Conservation (phyloP, 2,113 vertebrate genomes). For the Dromas ardeola region DNA sequence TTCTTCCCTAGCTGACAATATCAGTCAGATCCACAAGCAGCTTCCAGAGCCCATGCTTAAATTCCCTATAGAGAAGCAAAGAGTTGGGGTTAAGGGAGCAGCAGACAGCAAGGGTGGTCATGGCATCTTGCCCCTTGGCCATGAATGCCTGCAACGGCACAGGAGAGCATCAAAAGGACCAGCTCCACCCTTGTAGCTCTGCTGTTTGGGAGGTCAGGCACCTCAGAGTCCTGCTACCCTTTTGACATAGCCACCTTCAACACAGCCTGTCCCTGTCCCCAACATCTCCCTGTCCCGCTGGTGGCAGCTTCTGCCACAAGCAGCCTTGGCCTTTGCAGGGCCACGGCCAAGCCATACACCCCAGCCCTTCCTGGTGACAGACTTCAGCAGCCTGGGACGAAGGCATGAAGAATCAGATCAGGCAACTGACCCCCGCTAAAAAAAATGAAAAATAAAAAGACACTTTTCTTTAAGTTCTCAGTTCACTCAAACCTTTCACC, state of each 20-base stretch:
- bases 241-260: not conserved
- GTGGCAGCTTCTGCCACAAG: not conserved
- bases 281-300: not conserved
- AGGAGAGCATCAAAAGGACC: not conserved
- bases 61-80: not conserved
- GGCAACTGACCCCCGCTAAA: not conserved
- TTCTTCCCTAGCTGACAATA: not conserved
- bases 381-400: not conserved
- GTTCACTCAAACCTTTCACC: not conserved
- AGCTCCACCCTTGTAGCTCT: not conserved
- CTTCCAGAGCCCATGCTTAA: not conserved
- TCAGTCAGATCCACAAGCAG: not conserved
- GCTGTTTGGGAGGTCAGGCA: not conserved
- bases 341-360: fast-evolving
- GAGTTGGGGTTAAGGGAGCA: not conserved
- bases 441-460: not conserved
- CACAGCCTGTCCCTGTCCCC: not conserved
- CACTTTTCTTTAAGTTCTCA: not conserved
- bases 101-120: not conserved
- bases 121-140: not conserved
- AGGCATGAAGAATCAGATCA: not conserved
- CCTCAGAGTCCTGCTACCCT: not conserved
- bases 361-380: not conserved
- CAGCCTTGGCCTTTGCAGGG: not conserved
- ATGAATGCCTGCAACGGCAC: not conserved